Evolutionary conservation across 2,888 invertebrate species (phyloP), one percentile per base, ranked within the genome.

Genomic region (Parnassius mnemosyne): DNA sequence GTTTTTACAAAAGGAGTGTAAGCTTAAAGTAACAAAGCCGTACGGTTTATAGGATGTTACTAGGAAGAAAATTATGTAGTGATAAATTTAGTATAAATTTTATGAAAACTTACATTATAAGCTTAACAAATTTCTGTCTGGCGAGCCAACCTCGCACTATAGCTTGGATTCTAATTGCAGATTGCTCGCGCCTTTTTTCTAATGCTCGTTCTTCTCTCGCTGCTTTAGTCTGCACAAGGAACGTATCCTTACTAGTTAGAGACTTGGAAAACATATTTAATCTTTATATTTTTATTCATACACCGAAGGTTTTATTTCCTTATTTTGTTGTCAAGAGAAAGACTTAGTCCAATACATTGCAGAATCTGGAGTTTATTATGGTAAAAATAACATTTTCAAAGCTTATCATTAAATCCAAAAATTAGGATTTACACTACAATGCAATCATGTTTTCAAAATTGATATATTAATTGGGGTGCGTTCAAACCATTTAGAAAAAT

Each of bases 201-300:
- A 95, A 88, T 0, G 97, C 97, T 63, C 98, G 93, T 83, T 97
- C 97, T 81, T 97, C 96, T 65, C 98, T 93, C 12, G 98, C 97
- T 42, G 95, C 96, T 85, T 98, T 98, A 5, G 97, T 96, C 81
- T 97, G 96, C 83, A 97, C 97, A 76, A 98, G 92, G 85, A 98
- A 98, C 71, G 92, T 93, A 72, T 94, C 94, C 84, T 96, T 96
- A 73, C 94, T 93, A 72, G 95, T 87, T 60, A 78, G 69, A n/a
- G 83, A 79, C 71, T 86, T 87, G 11, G 89, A 78, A 79, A 85
- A 91, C 91, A 91, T 91, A 68, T 80, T 80, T 53, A 65, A 69
- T 65, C 57, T 63, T 57, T 69, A 55, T 70, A 67, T 65, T 69
- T 67, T 13, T 56, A 47, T 57, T 76, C 75, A 69, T 65, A 71